phyloP scores from a whole-genome alignment of 2,113 vertebrate species.

The Nettapus auritus region DNA sequence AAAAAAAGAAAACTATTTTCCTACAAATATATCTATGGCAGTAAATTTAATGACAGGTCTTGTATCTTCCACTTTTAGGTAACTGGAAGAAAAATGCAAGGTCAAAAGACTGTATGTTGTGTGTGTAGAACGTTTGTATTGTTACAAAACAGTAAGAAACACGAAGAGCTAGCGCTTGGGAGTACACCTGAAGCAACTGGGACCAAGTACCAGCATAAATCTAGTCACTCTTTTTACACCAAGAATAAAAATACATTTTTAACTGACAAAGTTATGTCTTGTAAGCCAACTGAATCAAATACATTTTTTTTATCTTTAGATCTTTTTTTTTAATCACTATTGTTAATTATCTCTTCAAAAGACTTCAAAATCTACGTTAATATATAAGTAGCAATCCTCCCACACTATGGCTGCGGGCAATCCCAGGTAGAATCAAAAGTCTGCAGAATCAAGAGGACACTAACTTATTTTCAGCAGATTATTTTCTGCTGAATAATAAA shows the following conservation, averaged over 20 bases:
- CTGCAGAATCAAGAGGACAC: background rate
- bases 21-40: background rate
- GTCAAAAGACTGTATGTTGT: accelerated
- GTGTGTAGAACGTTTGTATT: background rate
- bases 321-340: background rate
- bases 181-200: background rate
- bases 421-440: background rate
- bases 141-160: background rate
- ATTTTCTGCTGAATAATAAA: background rate
- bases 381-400: background rate
- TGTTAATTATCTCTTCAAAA: background rate
- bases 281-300: background rate
- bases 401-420: background rate
- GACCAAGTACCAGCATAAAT: background rate
- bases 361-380: background rate
- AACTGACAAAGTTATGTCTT: background rate
- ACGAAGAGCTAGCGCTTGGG: background rate
- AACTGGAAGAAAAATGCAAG: background rate
- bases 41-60: background rate
- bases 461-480: background rate
- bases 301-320: background rate
- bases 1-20: background rate
- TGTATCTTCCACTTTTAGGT: background rate
- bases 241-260: background rate
- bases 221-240: background rate